Conservation (phyloP, 2,888 invertebrate species). For the Xiphydria camelus region DNA sequence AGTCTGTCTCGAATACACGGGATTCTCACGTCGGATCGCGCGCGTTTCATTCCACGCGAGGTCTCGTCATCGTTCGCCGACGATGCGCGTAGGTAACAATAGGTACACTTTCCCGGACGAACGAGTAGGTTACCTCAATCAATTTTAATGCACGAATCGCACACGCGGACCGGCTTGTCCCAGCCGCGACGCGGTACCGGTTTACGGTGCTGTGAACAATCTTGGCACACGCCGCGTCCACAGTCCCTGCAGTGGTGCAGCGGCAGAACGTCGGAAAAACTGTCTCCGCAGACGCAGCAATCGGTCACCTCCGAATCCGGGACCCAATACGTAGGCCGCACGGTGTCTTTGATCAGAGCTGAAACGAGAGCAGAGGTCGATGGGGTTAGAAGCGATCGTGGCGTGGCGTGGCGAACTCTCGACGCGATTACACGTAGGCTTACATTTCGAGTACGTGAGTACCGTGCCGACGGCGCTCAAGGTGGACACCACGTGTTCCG, state of each 20-base stretch:
- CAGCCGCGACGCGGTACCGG: conserved; percentile 78
- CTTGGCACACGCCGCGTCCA: conserved; percentile 78
- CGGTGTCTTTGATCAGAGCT: conserved; percentile 74
- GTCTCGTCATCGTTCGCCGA: too few species aligned
- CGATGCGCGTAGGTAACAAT: too few species aligned
- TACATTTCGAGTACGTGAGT: conserved; percentile 74
- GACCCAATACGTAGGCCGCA: conserved; percentile 78
- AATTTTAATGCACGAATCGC: conserved; percentile 66
- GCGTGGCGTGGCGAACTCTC: neutral
- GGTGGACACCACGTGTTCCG: conserved; percentile 75
- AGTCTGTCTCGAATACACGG: too few species aligned
- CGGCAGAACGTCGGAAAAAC: conserved; percentile 57
- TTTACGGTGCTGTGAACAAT: conserved; percentile 68
- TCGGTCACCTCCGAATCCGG: conserved; percentile 71
- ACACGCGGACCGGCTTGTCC: conserved; percentile 73
- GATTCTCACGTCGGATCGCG: too few species aligned
- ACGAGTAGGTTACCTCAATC: conserved; percentile 37
- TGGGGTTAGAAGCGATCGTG: too few species aligned
- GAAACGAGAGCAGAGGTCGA: conserved; percentile 20
- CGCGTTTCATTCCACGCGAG: too few species aligned
- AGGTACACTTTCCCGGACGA: too few species aligned
- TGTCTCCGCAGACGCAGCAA: conserved; percentile 68
- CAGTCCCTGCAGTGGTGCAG: conserved; percentile 67
- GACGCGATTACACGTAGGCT: too few species aligned
- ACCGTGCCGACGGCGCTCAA: conserved; percentile 72